Evolutionary conservation across 2,888 invertebrate species (phyloP), one percentile per base, ranked within the genome.

Genomic region (Torymus auratus): DNA sequence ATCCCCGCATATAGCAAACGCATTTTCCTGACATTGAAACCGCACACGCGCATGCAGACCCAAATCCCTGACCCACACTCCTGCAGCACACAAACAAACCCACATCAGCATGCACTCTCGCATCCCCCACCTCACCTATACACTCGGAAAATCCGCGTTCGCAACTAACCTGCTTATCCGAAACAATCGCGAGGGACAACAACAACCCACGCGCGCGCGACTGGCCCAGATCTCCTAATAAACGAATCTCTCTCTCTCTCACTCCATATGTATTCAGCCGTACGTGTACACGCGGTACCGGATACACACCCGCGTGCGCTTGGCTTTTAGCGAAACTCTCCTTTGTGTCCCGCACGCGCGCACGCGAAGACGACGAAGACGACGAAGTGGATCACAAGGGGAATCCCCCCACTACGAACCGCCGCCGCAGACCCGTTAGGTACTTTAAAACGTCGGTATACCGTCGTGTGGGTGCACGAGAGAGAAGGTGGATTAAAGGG

Each of bases 301-400:
- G 65, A 20, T 65, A 58, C 58, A 14, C 56, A 58, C 74, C 56
- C 17, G 58, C 20, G 28, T 28, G 52, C 52, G 41, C 41, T 5
- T 7, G 28, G 23, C 41, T 69, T 69, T 60, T 68, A 28, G 69
- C 62, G 52, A 50, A 50, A n/a, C 41, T 60, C 67, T 75, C 70
- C 77, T 77, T 77, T 77, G 77, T 65, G 41, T 41, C 41, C 70
- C 70, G 64, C 52, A 62, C 56, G 58, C 70, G 69, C n/a, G n/a
- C 15, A 13, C 17, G 52, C 55, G 64, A 17, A 17, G 41, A 20
- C 41, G 62, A 72, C 5, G 55, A 41, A 3, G 41, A 2, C 56
- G 71, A 60, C 15, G 70, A 78, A 78, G 78, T 78, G 56, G 78
- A 78, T 78, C 78, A 78, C 65, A 64, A 70, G 70, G 55, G 70